Evolutionary conservation across 2,113 vertebrate genomes (phyloP), one percentile per base, ranked within the genome.

Genomic region (Corapipo altera): DNA sequence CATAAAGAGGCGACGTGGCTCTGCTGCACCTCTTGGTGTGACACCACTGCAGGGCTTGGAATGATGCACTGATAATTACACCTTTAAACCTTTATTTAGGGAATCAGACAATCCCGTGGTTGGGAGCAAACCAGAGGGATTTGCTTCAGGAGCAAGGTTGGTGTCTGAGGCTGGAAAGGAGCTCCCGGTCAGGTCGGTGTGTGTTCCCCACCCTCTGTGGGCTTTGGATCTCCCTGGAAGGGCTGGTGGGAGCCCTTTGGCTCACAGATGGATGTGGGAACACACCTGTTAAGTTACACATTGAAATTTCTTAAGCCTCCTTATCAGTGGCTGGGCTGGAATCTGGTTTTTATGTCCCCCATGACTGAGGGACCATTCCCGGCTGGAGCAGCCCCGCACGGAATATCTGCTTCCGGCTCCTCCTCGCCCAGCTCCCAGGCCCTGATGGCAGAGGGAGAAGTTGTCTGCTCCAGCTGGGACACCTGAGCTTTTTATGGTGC

Each of bases 261-360:
- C 19, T 88, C 30, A 0, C 4, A 17, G 58, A 0, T 39, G 67
- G 43, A 6, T 28, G 49, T 51, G 55, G 73, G 20, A 22, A 3
- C 1, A 3, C 1, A 3, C 24, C 49, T 49, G 0, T 10, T 4
- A 3, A 33, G 46, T 24, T 37, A 2, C 9, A 21, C 5, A 2
- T 21, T 75, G 5, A 1, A 8, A 9, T 61, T 57, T 54, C 30
- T 72, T 13, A 4, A 48, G 26, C 33, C 43, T 87, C 61, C 61
- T 71, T 62, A 15, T 26, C 26, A 1, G 6, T 24, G 22, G 4
- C 43, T 5, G 3, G 32, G 5, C 44, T 11, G 11, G 32, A 82
- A 11, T n/a, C 66, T 24, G 80, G 32, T 1, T 39, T 67, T 59
- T 66, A 10, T 76, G 67, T 57, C 55, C 72, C 20, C 39, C 46